Evolutionary conservation across 1,140 invertebrate species (phyloP), one percentile per base, ranked within the genome.

Genomic region (Bombus affinis): DNA sequence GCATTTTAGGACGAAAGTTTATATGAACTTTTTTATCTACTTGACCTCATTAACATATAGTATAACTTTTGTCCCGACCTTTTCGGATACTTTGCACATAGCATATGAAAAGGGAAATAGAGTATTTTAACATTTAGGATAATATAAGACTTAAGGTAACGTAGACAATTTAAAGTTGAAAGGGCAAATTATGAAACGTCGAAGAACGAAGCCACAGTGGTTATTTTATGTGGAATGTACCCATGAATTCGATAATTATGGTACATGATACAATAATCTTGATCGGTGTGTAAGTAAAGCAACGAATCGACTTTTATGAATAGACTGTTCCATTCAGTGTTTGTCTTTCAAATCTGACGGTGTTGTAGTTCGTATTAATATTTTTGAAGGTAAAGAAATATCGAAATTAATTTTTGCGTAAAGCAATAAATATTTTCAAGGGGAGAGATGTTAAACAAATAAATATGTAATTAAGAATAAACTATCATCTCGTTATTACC

Each of bases 131-230:
- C 59, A 62, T n/a, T 62, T 62, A 62, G 28, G 25, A 62, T n/a
- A 13, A n/a, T 62, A 13, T 62, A 62, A 62, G 12, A 62, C 4
- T 62, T n/a, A 62, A n/a, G 10, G 28, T 13, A 62, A 62, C 28
- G 12, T 62, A 62, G 28, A 62, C 12, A n/a, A n/a, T n/a, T 62
- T 13, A 53, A 53, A 8, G 1, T 53, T 22, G 47, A 53, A 53
- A 53, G 47, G 47, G 18, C 18, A 53, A 53, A 53, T 53, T 22
- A 6, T 53, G 5, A 53, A 53, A 75, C 47, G 73, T 57, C 57
- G 73, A 57, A 57, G 73, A 53, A 25, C 73, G 73, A 75, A 75
- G 47, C 73, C 73, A 22, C 37, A 75, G 22, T 18, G 47, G 37
- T n/a, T 74, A 53, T 25, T 35, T 15, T 25, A 18, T 25, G 28